Evolutionary conservation across 1,140 invertebrate species (phyloP).

Genomic region (Dreissena rostriformis): DNA sequence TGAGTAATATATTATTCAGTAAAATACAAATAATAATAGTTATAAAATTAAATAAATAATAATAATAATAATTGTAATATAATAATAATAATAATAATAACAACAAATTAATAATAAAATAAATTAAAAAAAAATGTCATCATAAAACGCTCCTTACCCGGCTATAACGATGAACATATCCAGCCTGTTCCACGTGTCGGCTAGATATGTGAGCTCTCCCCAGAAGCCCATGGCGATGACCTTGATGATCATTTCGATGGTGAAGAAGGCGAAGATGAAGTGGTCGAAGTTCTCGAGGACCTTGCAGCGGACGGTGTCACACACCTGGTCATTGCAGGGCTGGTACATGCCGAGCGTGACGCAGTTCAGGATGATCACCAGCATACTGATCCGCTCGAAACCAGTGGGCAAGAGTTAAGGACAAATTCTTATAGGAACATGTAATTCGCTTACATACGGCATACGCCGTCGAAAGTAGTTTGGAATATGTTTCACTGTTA

Average conservation of each 20-base stretch:
- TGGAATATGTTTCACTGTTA: background rate
- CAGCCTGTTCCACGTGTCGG: constrained; percentile 98
- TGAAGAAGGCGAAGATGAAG: constrained; percentile 99
- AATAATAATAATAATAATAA: background rate
- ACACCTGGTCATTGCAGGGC: constrained; percentile 93
- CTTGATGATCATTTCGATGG: constrained; percentile 93
- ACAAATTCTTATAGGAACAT: constrained; percentile 25
- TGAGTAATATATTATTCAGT: too few species aligned
- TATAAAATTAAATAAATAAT: too few species aligned
- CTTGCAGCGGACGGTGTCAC: constrained; percentile 94
- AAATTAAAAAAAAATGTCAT: too few species aligned
- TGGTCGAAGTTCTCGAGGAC: constrained; percentile 98
- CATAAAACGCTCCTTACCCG: constrained; percentile 91
- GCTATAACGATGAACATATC: constrained; percentile 99
- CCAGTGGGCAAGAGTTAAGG: constrained; percentile 87
- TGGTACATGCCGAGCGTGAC: constrained; percentile 99
- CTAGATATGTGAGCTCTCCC: constrained; percentile 96
- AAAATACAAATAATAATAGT: too few species aligned
- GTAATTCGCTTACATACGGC: background rate
- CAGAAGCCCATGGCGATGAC: constrained; percentile 99
- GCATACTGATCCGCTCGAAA: constrained; percentile 99
- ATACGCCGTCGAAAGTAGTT: background rate
- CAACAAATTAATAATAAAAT: background rate
- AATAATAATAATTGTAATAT: too few species aligned
- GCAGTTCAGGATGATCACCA: constrained; percentile 99